These are phyloP conservation scores for Psilanteris sp. DNA, from an alignment of 1,140 invertebrate species.

Conservation along the genomic window DNA sequence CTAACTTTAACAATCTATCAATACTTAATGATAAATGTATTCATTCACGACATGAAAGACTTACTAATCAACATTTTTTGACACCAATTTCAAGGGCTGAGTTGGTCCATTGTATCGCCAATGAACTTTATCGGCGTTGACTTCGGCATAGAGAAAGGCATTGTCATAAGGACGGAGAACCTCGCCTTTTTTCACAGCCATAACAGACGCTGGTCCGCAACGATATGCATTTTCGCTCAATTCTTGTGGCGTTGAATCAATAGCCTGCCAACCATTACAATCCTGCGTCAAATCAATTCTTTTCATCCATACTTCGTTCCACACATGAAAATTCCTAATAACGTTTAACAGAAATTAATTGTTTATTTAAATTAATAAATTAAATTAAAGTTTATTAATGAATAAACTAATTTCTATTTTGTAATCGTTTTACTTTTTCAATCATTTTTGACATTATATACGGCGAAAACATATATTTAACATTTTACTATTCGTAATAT, in stretches of 20 bases:
- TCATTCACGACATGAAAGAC: conserved; percentile 33
- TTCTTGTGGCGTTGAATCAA: conserved; percentile 96
- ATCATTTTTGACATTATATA: too few relatives aligned
- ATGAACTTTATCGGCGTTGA: conserved; percentile 93
- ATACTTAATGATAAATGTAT: neutral
- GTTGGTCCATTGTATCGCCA: conserved; percentile 91
- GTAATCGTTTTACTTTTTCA: too few relatives aligned
- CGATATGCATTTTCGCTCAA: conserved; percentile 88
- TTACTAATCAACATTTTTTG: conserved; percentile 86
- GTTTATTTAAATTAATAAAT: too few relatives aligned
- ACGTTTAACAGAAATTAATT: too few relatives aligned
- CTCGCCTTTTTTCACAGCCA: conserved; percentile 90
- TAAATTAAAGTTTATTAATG: too few relatives aligned
- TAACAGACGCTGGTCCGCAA: conserved; percentile 90
- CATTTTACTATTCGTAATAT: too few relatives aligned
- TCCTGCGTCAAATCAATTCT: conserved; percentile 88
- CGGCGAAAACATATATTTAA: too few relatives aligned
- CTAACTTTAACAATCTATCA: neutral
- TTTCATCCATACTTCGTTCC: conserved; percentile 97
- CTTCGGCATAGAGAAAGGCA: conserved; percentile 92
- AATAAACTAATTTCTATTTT: too few relatives aligned
- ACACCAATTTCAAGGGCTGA: conserved; percentile 89
- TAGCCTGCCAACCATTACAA: conserved; percentile 92
- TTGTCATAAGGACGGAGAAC: conserved; percentile 89
- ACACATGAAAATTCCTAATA: conserved; percentile 94